Percentiles rank a stretch among this genome's conserved stretches.
Conservation (phyloP, 2,797 vertebrate species). For the Choloepus didactylus region DNA sequence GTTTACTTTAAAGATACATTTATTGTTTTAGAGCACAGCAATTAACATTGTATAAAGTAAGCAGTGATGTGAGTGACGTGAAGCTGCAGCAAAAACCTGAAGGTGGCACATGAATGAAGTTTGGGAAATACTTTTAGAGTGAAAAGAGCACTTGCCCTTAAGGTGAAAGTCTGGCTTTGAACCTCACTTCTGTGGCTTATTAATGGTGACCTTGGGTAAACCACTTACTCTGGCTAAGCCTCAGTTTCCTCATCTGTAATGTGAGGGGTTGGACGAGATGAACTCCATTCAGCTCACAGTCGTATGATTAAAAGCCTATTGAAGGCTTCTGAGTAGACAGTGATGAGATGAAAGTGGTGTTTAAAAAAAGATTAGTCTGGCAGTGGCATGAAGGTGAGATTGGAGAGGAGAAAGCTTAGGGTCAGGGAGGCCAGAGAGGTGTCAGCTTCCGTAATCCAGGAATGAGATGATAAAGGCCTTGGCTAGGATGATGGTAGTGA, state of each 20-base stretch:
- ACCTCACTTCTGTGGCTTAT: background rate
- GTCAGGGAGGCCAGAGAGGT: slow-evolving; percentile 24
- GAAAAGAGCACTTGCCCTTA: background rate
- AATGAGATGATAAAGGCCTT: background rate
- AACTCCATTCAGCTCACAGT: slow-evolving; percentile 39
- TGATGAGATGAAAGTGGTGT: slow-evolving; percentile 68
- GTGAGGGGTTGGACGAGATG: slow-evolving; percentile 40
- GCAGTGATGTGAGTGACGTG: background rate
- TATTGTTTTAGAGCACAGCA: slow-evolving; percentile 3
- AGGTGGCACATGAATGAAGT: background rate
- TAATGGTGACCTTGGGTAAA: slow-evolving; percentile 40
- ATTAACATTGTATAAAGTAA: background rate
- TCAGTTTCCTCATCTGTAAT: slow-evolving; percentile 73
- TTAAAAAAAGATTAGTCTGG: slow-evolving; percentile 75
- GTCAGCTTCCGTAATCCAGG: background rate
- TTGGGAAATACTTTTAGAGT: background rate
- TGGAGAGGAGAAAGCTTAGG: slow-evolving; percentile 55
- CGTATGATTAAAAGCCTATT: slow-evolving; percentile 52
- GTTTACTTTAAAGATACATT: background rate
- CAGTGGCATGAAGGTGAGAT: slow-evolving; percentile 41
- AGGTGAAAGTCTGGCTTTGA: background rate
- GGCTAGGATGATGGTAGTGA: background rate
- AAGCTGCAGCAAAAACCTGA: background rate
- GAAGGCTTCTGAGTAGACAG: slow-evolving; percentile 57
- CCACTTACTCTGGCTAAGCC: background rate